Conservation (phyloP, 2,797 vertebrate species). For the Pristis pectinata region DNA sequence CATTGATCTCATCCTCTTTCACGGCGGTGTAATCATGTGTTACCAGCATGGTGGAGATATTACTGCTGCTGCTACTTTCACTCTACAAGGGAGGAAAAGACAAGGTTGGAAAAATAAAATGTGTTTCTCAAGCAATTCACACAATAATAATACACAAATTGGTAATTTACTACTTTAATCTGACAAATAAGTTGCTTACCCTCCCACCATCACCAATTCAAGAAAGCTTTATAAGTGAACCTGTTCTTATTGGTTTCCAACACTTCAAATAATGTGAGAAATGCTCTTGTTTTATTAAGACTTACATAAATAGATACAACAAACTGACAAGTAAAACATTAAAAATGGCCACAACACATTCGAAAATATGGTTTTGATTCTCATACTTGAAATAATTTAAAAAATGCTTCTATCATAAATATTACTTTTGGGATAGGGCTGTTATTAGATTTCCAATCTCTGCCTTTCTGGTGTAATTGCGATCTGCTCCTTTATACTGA, state of each 20-base stretch:
- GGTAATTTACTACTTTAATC: background rate
- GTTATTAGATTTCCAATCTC: background rate
- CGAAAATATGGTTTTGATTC: background rate
- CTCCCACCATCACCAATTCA: background rate
- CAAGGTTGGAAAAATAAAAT: conserved; percentile 44
- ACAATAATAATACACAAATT: background rate
- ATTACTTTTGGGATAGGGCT: background rate
- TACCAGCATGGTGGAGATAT: conserved; percentile 99
- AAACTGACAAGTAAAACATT: conserved; percentile 37
- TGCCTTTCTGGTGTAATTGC: background rate
- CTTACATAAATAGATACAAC: conserved; percentile 31
- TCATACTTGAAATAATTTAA: background rate
- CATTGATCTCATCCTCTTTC: conserved; percentile 99
- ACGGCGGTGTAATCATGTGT: conserved; percentile 98
- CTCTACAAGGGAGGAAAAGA: conserved; percentile 63
- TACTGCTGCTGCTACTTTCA: conserved; percentile 99
- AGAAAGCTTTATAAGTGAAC: background rate
- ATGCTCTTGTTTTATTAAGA: conserved; percentile 30
- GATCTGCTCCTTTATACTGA: background rate
- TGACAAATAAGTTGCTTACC: background rate
- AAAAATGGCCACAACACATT: background rate
- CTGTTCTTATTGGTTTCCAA: conserved; percentile 9
- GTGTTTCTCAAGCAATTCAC: background rate
- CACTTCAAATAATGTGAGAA: conserved; percentile 11
- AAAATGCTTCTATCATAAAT: background rate